A percentile compares a stretch with the other conserved stretches of the same genome.
These are phyloP conservation scores for Thymelicus lineola DNA, from an alignment of 2,888 invertebrate species.

Conservation along the genomic window DNA sequence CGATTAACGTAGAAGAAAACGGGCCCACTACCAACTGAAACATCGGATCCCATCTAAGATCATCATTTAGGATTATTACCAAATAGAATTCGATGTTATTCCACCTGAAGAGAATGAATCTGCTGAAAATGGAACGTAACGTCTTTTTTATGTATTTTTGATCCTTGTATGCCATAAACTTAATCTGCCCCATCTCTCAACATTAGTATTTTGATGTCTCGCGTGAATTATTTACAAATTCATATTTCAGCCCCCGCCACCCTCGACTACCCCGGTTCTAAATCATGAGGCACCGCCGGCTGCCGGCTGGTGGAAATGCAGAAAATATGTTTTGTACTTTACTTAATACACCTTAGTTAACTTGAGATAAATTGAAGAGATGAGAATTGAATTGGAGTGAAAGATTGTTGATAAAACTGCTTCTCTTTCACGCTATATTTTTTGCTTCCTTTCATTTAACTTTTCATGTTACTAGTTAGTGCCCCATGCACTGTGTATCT, in stretches of 20 bases:
- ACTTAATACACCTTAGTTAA: neutral
- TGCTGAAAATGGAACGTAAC: neutral
- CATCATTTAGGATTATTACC: no score
- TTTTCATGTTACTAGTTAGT: no score
- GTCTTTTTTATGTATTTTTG: neutral
- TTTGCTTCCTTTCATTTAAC: no score
- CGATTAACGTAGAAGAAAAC: no score
- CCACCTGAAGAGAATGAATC: neutral
- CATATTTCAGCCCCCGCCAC: slow-evolving; percentile 54
- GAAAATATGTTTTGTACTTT: slow-evolving; percentile 9
- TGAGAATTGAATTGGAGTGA: neutral
- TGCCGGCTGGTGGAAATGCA: neutral
- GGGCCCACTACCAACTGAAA: no score
- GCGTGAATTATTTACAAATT: slow-evolving; percentile 67
- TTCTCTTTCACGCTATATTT: no score
- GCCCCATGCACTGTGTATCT: no score
- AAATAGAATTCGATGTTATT: no score
- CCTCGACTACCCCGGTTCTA: slow-evolving; percentile 5
- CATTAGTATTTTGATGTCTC: slow-evolving; percentile 66
- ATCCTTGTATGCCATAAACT: slow-evolving; percentile 40
- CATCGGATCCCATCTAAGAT: no score
- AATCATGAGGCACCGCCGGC: slow-evolving; percentile 19
- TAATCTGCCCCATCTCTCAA: slow-evolving; percentile 50
- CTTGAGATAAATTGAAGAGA: neutral
- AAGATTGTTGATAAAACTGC: neutral